Evolutionary conservation across 92 coral and sea anemone genomes (phyloP), one percentile per base, ranked within the genome.

Genomic region (Blastomussa wellsi): DNA sequence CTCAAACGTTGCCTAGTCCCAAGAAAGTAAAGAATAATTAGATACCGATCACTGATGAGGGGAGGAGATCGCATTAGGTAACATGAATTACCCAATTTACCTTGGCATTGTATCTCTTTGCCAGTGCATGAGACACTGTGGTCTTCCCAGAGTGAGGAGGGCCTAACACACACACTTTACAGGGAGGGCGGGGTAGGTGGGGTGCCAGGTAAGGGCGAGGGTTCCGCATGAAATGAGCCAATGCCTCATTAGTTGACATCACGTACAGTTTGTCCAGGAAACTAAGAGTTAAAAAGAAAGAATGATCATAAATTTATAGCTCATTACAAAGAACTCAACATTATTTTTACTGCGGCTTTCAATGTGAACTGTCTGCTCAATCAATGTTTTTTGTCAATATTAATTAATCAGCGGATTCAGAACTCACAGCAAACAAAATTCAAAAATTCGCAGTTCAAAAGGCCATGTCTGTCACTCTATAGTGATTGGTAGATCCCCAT

Each of bases 111-210:
- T 96, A 96, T 79, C 98, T 80, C 65, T 89, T 87, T 0, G 98
- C 98, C 66, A 96, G 73, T 74, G 79, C 86, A 49, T 86, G 89
- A 47, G 98, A 93, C 55, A 96, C 92, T 9, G 89, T 82, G 49
- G 98, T 90, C 68, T 96, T 96, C 33, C 98, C 98, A 12, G 98
- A 91, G 90, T 92, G 91, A 10, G 98, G 98, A 0, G 98, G 98
- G 41, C 98, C 98, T 78, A 96, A 82, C 59, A 96, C 93, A 83
- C 98, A 96, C 38, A 96, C 68, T 71, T 96, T 96, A 62, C 98
- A 96, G 0, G 98, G 98, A 12, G 98, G 98, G 44, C 96, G 84
- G 4, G 98, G 98, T 5, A 90, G 79, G 33, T 95, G 93, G 29
- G 92, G 88, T 24, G 92, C 91, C 1, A 96, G 82, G 82, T 84